Base-by-base conservation (phyloP, 2,888 invertebrate species). In the Coremacera marginata region DNA sequence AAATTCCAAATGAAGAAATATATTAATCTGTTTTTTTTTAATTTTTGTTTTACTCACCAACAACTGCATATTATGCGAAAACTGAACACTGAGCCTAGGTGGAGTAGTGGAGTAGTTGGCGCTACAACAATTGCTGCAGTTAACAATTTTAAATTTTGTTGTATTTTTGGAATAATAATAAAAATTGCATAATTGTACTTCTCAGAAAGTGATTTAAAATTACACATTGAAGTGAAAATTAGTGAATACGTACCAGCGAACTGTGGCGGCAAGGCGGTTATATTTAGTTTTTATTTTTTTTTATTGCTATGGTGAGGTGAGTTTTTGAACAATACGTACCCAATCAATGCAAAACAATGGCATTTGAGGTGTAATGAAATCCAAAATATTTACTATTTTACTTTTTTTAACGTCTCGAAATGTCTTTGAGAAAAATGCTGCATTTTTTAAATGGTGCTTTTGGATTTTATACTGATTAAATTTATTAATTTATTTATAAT, bases 381-480 rank as follows among this genome's bases (percentile, higher is more conserved):
- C 62, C 62, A 27, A 27, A 62, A 3, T 4, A 37, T 37, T 44
- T 44, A 11, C 44, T 44, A 3, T 11, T 25, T 31, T 31, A 63
- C 31, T 68, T 11, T 60, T 60, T 60, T 60, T 60, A 31, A 51
- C 49, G 65, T 16, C 8, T 68, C 16, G 19, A 11, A 25, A 57
- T 60, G 72, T 72, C 72, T 31, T 74, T 31, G 52, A 55, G 74
- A 74, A 74, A 74, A 74, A 74, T 74, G 74, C 67, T 74, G 74
- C 67, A 51, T 57, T 73, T 37, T 4, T 5, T 22, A 34, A 27
- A n/a, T 57, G n/a, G n/a, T n/a, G n/a, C 5, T 31, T 31, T 3
- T 31, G 31, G 31, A 31, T 31, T 31, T 31, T 31, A 31, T n/a
- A 31, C 3, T 4, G 31, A 31, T 31, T 4, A 31, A 31, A 4